These are phyloP conservation scores for Cantharis lateralis DNA, from an alignment of 2,888 invertebrate genomes.

Conservation along the genomic window DNA sequence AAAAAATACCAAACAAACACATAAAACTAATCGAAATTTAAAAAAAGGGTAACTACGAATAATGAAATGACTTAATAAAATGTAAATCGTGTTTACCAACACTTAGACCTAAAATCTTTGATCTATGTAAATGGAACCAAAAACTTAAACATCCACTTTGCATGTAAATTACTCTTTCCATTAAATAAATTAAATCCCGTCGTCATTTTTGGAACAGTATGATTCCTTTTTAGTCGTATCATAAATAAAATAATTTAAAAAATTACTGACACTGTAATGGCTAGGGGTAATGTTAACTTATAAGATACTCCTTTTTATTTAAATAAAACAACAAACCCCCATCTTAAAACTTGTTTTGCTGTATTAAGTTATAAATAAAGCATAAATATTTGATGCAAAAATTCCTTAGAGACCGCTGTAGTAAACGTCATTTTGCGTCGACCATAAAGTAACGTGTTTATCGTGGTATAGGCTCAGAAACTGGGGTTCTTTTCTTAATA, in stretches of 20 bases:
- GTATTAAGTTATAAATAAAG: conserved; percentile 34
- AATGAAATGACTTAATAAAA: background rate
- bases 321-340: background rate
- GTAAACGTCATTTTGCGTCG: conserved; percentile 39
- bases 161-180: background rate
- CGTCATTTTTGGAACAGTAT: background rate
- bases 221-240: background rate
- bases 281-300: background rate
- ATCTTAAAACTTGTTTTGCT: conserved; percentile 20
- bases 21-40: background rate
- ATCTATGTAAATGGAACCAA: background rate
- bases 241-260: background rate
- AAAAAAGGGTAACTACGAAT: background rate
- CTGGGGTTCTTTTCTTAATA: conserved; percentile 30
- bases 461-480: conserved; percentile 33
- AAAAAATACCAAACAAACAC: background rate
- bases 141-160: background rate
- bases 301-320: background rate
- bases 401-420: conserved; percentile 31
- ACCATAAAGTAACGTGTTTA: conserved; percentile 42
- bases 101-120: background rate
- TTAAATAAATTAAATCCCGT: background rate
- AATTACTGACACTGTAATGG: background rate
- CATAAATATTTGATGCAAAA: conserved; percentile 34
- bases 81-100: background rate